A percentile compares a stretch with the other conserved stretches of the same genome.
phyloP scores from a whole-genome alignment of 1,140 invertebrate genomes.

The Leptinotarsa undecemlineata region DNA sequence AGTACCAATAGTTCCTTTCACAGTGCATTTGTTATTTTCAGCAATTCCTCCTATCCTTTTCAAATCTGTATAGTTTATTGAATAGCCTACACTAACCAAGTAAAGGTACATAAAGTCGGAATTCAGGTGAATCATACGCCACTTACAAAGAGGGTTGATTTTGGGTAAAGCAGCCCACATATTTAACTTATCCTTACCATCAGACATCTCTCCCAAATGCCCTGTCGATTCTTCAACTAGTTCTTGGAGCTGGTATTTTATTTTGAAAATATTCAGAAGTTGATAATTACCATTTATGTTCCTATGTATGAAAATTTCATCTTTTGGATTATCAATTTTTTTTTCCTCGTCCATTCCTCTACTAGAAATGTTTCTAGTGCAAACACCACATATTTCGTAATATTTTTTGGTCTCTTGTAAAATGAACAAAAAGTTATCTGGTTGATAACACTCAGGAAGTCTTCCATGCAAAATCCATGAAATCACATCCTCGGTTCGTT shows the following conservation, averaged over 20 bases:
- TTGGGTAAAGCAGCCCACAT: constrained; percentile 40
- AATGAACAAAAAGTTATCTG: constrained; percentile 35
- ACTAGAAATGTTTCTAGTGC: constrained; percentile 33
- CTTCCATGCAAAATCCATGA: constrained; percentile 38
- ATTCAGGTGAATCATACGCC: constrained; percentile 45
- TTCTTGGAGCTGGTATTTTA: constrained; percentile 28
- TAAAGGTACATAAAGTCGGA: constrained; percentile 42
- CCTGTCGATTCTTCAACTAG: constrained; percentile 21
- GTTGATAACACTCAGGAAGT: constrained; percentile 34
- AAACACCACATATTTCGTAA: constrained; percentile 44
- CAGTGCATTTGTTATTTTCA: constrained; percentile 34
- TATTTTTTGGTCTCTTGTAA: constrained; percentile 38
- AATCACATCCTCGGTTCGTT: constrained; percentile 21
- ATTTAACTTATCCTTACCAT: constrained; percentile 29
- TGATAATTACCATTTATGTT: constrained; percentile 34
- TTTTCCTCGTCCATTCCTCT: neutral
- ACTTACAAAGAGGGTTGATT: constrained; percentile 33
- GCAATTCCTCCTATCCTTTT: constrained; percentile 37
- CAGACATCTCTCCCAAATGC: constrained; percentile 8
- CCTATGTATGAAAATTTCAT: constrained; percentile 32
- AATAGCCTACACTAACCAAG: constrained; percentile 38
- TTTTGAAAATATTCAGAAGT: constrained; percentile 33
- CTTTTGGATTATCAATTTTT: neutral
- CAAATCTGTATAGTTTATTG: constrained; percentile 47
- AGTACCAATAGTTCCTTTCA: constrained; percentile 33